phyloP scores from a whole-genome alignment of 1,140 invertebrate genomes.

The Cydia strobilella region DNA sequence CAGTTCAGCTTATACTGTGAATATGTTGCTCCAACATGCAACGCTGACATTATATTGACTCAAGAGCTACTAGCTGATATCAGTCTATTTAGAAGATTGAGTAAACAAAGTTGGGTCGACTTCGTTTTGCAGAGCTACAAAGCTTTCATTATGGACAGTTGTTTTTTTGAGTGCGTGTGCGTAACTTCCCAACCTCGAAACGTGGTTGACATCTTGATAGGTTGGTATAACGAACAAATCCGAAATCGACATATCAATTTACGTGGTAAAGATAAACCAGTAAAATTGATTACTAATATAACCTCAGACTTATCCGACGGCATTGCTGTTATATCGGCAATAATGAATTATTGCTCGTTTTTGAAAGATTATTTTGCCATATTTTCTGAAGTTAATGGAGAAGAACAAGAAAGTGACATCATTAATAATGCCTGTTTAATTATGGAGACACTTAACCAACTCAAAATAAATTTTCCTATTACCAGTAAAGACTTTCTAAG shows the following conservation, averaged over 20 bases:
- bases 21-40: conserved; percentile 57
- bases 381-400: conserved; percentile 53
- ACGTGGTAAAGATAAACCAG: conserved; percentile 45
- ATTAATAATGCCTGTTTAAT: conserved; percentile 70
- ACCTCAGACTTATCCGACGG: conserved; percentile 67
- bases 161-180: conserved; percentile 70
- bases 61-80: conserved; percentile 54
- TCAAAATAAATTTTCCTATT: conserved; percentile 68
- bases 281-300: conserved; percentile 61
- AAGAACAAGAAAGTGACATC: conserved; percentile 45
- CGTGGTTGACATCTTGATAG: conserved; percentile 55
- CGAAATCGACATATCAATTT: conserved; percentile 49
- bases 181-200: conserved; percentile 60
- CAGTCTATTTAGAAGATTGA: conserved; percentile 62
- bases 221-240: conserved; percentile 72
- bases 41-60: conserved; percentile 59
- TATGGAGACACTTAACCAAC: conserved; percentile 62
- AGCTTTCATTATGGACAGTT: conserved; percentile 72
- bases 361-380: conserved; percentile 57
- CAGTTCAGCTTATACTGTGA: conserved; percentile 64
- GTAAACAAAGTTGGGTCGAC: conserved; percentile 73
- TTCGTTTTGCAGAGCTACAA: conserved; percentile 74
- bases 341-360: conserved; percentile 67
- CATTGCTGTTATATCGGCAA: conserved; percentile 58
- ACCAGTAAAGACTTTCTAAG: conserved; percentile 62